A percentile compares a stretch with the other conserved stretches of the same genome.
These are phyloP conservation scores for Agelas oroides DNA, from an alignment of 37 sponge, comb jelly and placozoan species.

Conservation along the genomic window DNA sequence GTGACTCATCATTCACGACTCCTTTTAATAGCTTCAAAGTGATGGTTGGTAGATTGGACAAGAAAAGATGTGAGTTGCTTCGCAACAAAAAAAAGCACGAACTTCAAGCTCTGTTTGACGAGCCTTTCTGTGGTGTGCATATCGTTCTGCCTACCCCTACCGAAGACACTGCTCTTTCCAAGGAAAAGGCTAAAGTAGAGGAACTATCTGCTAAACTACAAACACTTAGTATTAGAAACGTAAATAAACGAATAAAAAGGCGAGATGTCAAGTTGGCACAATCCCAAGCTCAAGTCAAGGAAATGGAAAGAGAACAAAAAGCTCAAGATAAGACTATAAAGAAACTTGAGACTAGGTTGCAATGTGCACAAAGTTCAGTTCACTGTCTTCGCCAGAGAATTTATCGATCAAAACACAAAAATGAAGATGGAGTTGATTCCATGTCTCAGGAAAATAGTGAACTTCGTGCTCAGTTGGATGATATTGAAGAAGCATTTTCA, in stretches of 20 bases:
- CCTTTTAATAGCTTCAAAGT: background rate
- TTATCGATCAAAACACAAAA: background rate
- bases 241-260: no score
- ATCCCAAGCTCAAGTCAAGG: background rate
- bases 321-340: conserved; percentile 2
- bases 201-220: no score
- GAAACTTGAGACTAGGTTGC: background rate
- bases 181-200: no score
- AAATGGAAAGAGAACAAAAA: background rate
- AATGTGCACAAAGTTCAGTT: background rate
- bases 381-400: background rate
- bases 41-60: conserved; percentile 9
- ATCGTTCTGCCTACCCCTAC: background rate
- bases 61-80: background rate
- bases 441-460: background rate
- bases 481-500: background rate
- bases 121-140: background rate
- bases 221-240: no score
- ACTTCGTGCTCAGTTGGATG: background rate
- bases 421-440: background rate
- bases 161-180: no score
- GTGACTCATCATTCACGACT: no score
- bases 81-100: background rate
- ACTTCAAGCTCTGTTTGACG: background rate
- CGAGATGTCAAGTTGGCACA: background rate